phyloP scores from a whole-genome alignment of 2,888 invertebrate species.

The Heliconius aoede region DNA sequence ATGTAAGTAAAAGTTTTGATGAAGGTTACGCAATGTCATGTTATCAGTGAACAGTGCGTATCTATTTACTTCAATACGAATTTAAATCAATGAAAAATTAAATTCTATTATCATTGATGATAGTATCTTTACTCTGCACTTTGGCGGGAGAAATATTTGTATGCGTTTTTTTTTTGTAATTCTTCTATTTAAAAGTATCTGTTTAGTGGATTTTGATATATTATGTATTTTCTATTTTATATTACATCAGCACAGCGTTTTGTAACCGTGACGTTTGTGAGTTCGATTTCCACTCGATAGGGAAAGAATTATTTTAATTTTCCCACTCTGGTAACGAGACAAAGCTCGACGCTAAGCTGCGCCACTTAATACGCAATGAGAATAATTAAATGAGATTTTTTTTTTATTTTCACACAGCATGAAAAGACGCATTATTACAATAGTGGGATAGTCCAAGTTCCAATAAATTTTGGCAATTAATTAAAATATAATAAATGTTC shows the following conservation, averaged over 20 bases:
- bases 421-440: background rate
- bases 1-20: conserved; percentile 6
- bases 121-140: background rate
- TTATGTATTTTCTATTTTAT: too few relatives aligned
- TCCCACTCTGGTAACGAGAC: background rate
- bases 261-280: too few relatives aligned
- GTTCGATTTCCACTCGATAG: too few relatives aligned
- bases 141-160: too few relatives aligned
- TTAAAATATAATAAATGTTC: background rate
- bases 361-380: background rate
- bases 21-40: conserved; percentile 18
- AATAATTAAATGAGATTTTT: too few relatives aligned
- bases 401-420: too few relatives aligned
- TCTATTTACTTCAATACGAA: background rate
- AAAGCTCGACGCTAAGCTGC: background rate
- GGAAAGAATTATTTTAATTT: too few relatives aligned
- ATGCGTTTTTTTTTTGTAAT: too few relatives aligned
- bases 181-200: too few relatives aligned
- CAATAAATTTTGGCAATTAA: background rate
- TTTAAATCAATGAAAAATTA: background rate
- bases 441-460: background rate
- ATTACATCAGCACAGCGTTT: too few relatives aligned
- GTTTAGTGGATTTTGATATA: too few relatives aligned
- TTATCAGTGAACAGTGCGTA: background rate
- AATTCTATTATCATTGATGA: background rate